These are phyloP conservation scores for Rhysida immarginata DNA, from an alignment of 1,140 invertebrate species.

Conservation along the genomic window DNA sequence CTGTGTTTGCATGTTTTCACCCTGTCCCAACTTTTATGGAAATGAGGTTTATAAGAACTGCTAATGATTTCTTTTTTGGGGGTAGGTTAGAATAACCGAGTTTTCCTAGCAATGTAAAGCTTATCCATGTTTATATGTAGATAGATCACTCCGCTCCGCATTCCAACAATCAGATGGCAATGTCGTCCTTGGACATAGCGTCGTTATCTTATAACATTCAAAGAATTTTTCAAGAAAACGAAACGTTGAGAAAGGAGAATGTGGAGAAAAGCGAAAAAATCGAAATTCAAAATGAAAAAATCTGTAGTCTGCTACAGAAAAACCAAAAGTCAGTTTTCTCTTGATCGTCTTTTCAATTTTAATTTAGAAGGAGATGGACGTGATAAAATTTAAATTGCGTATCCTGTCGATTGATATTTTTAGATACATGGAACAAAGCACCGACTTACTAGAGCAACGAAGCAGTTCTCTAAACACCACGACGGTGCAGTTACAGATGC, in stretches of 20 bases:
- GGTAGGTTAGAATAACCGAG: too few relatives aligned
- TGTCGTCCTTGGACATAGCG: slow-evolving; percentile 29
- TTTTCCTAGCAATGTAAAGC: too few relatives aligned
- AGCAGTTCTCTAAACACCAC: slow-evolving; percentile 27
- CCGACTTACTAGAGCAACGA: slow-evolving; percentile 29
- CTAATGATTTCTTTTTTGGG: too few relatives aligned
- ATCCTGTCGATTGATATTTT: not conserved
- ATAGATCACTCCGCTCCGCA: too few relatives aligned
- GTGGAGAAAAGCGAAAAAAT: slow-evolving; percentile 30
- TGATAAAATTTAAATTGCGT: not conserved
- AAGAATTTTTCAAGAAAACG: slow-evolving; percentile 32
- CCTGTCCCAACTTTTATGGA: too few relatives aligned
- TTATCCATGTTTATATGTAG: too few relatives aligned
- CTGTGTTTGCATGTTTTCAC: too few relatives aligned
- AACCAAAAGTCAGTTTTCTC: slow-evolving; percentile 27
- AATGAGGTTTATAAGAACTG: too few relatives aligned
- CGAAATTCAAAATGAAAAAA: slow-evolving; percentile 31
- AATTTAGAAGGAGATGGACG: not conserved
- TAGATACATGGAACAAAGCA: slow-evolving; percentile 33
- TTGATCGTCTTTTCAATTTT: not conserved
- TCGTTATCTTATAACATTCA: slow-evolving; percentile 28
- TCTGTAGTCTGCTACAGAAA: slow-evolving; percentile 29
- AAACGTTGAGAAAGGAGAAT: slow-evolving; percentile 30
- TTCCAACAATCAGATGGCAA: too few relatives aligned
- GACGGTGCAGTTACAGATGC: slow-evolving; percentile 25